Conservation (phyloP, 2,113 vertebrate species). For the Delphinapterus leucas region DNA sequence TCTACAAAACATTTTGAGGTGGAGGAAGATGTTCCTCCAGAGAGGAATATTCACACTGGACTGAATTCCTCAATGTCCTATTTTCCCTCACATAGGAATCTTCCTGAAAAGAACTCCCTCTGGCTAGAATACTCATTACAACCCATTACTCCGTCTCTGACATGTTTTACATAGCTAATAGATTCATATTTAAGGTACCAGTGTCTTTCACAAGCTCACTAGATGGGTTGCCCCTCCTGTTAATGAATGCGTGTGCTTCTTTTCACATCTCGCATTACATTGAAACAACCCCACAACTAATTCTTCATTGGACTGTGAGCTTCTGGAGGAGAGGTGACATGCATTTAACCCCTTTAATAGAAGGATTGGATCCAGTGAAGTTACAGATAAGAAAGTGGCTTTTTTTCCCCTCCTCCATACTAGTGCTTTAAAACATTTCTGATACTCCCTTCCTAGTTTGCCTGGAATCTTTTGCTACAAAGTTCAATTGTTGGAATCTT, state of each 20-base stretch:
- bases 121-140: not conserved
- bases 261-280: not conserved
- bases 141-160: not conserved
- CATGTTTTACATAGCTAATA: not conserved
- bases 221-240: not conserved
- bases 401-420: not conserved
- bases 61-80: not conserved
- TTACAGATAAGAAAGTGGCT: not conserved
- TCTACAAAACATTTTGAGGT: not conserved
- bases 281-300: not conserved
- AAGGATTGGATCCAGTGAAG: not conserved
- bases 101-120: not conserved
- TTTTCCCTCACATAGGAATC: not conserved
- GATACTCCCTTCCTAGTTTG: not conserved
- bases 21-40: not conserved
- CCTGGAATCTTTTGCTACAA: not conserved
- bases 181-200: not conserved
- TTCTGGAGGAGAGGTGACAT: not conserved
- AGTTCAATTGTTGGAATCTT: not conserved
- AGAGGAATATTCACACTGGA: not conserved
- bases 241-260: not conserved
- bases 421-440: not conserved
- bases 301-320: not conserved
- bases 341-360: not conserved
- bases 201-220: not conserved